Conservation (phyloP, 1,140 invertebrate genomes). For the Temnothorax longispinosus region DNA sequence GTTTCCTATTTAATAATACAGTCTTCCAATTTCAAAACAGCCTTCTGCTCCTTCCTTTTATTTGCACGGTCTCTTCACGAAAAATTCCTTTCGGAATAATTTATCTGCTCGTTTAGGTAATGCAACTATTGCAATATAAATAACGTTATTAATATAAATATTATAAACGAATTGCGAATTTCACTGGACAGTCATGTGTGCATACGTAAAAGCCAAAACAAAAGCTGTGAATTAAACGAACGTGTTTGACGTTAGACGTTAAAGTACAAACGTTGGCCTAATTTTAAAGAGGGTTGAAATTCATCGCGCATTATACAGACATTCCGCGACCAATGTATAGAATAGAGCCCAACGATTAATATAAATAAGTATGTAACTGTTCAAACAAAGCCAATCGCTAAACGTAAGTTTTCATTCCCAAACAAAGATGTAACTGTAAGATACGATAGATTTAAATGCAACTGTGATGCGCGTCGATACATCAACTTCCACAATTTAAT, state of each 20-base stretch:
- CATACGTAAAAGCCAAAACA: constrained; percentile 14
- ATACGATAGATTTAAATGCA: constrained; percentile 16
- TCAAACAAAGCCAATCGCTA: neutral
- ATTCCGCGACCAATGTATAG: constrained; percentile 35
- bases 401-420: constrained; percentile 36
- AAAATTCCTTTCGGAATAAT: neutral
- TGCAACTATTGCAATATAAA: neutral
- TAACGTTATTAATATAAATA: neutral
- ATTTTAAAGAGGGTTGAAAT: neutral
- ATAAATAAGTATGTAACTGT: neutral
- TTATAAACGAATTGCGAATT: neutral
- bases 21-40: neutral
- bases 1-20: neutral
- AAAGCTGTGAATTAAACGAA: constrained; percentile 41
- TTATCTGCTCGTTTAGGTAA: neutral
- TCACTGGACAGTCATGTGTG: constrained; percentile 17
- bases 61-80: neutral
- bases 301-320: constrained; percentile 4
- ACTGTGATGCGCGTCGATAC: constrained; percentile 34
- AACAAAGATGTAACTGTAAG: constrained; percentile 12
- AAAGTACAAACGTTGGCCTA: constrained; percentile 49
- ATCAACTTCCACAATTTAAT: constrained; percentile 36
- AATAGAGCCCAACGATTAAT: constrained; percentile 26
- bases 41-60: too few relatives aligned
- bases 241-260: neutral